A percentile compares a stretch with the other conserved stretches of the same genome.
These are phyloP conservation scores for Eulimnadia texana DNA, from an alignment of 1,140 invertebrate genomes.

Conservation along the genomic window DNA sequence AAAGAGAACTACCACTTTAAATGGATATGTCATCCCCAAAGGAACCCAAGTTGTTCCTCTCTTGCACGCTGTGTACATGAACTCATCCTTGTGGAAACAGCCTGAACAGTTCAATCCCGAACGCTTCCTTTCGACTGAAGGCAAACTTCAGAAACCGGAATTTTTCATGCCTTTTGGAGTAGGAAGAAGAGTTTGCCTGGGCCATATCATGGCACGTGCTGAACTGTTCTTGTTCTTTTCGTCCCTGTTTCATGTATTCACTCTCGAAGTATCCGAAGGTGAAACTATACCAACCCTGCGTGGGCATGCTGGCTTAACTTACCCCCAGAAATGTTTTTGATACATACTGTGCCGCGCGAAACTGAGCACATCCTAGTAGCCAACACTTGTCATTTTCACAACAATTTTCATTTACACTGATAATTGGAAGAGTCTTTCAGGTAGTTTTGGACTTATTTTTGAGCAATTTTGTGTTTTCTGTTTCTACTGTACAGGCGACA, in stretches of 20 bases:
- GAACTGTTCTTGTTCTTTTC: constrained; percentile 86
- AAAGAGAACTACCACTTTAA: constrained; percentile 32
- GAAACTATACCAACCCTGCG: constrained; percentile 52
- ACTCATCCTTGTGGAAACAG: constrained; percentile 66
- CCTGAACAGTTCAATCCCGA: constrained; percentile 69
- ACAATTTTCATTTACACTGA: too few species aligned
- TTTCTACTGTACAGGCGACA: too few species aligned
- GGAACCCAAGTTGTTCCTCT: constrained; percentile 68
- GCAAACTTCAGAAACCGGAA: constrained; percentile 63
- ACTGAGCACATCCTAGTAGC: too few species aligned
- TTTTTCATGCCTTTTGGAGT: constrained; percentile 85
- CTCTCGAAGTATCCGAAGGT: constrained; percentile 50
- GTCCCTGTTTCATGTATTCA: too few species aligned
- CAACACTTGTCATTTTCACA: too few species aligned
- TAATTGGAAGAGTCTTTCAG: too few species aligned
- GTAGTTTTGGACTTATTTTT: too few species aligned
- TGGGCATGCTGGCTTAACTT: constrained; percentile 57
- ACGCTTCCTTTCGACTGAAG: constrained; percentile 61
- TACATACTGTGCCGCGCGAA: too few species aligned
- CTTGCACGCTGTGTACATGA: constrained; percentile 74
- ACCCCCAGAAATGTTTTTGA: constrained; percentile 59
- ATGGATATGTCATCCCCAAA: constrained; percentile 65
- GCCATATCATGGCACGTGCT: constrained; percentile 72
- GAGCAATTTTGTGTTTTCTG: too few species aligned
- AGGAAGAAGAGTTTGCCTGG: constrained; percentile 72